Percentiles rank a stretch among this genome's conserved stretches.
These are phyloP conservation scores for Heliconius ismenius DNA, from an alignment of 2,888 invertebrate species.

Conservation along the genomic window DNA sequence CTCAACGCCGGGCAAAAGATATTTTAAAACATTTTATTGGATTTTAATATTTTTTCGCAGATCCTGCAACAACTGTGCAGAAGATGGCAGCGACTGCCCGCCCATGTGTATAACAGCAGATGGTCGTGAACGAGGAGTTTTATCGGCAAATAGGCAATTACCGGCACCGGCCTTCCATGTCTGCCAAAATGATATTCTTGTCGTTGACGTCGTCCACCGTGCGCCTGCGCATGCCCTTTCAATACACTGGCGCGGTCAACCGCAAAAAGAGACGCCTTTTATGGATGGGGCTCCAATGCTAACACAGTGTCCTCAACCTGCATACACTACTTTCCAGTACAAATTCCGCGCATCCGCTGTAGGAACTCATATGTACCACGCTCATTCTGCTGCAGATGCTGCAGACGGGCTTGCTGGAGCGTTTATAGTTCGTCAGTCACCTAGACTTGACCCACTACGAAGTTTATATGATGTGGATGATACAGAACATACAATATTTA, in stretches of 20 bases:
- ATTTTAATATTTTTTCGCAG: slow-evolving; percentile 57
- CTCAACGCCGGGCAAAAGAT: too few relatives aligned
- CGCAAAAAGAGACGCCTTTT: slow-evolving; percentile 84
- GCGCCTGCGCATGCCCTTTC: slow-evolving; percentile 87
- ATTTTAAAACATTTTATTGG: background rate
- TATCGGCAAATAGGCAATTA: slow-evolving; percentile 85
- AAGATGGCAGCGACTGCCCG: slow-evolving; percentile 82
- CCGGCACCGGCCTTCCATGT: slow-evolving; percentile 85
- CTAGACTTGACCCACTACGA: slow-evolving; percentile 81
- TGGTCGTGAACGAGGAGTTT: slow-evolving; percentile 83
- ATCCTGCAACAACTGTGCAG: slow-evolving; percentile 85
- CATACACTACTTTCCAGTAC: slow-evolving; percentile 88
- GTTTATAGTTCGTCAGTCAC: slow-evolving; percentile 85
- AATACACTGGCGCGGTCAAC: slow-evolving; percentile 92
- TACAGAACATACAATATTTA: slow-evolving; percentile 85
- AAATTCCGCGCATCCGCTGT: slow-evolving; percentile 87
- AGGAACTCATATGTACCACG: slow-evolving; percentile 89
- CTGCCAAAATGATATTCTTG: slow-evolving; percentile 88
- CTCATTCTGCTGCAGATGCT: slow-evolving; percentile 86
- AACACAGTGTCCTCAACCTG: slow-evolving; percentile 88
- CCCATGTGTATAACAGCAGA: slow-evolving; percentile 85
- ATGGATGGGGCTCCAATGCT: slow-evolving; percentile 91
- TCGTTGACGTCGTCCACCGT: slow-evolving; percentile 88
- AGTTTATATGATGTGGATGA: slow-evolving; percentile 87
- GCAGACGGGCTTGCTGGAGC: slow-evolving; percentile 87